Evolutionary conservation across 2,113 vertebrate genomes (phyloP).

Genomic region (Mohoua ochrocephala): DNA sequence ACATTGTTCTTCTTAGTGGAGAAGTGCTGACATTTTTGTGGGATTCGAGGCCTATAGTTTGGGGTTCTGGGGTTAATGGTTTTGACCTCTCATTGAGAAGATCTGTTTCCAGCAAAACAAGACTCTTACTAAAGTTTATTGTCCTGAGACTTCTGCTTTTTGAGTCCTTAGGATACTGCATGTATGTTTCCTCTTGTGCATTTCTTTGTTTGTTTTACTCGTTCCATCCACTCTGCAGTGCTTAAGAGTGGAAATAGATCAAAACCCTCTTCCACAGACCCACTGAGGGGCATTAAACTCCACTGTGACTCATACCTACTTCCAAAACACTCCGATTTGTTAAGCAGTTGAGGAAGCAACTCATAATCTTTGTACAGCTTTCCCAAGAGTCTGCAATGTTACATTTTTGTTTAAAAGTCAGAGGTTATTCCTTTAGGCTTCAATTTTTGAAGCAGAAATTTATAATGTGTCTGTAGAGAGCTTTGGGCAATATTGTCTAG

Average conservation of each 20-base stretch:
- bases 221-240: not conserved
- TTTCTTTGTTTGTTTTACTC: not conserved
- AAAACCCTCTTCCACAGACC: not conserved
- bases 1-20: not conserved
- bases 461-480: not conserved
- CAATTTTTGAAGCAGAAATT: not conserved
- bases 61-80: not conserved
- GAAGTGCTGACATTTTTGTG: not conserved
- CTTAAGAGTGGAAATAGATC: not conserved
- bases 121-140: not conserved
- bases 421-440: not conserved
- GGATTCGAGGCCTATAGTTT: not conserved
- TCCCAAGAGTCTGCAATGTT: not conserved
- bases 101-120: not conserved
- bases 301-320: not conserved
- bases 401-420: not conserved
- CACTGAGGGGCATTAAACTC: rapidly evolving
- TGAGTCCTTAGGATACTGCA: not conserved
- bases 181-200: not conserved
- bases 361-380: not conserved
- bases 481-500: not conserved
- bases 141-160: not conserved
- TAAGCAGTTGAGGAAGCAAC: not conserved
- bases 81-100: not conserved
- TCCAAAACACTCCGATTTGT: not conserved